phyloP scores from a whole-genome alignment of 2,888 invertebrate genomes.

The Dimorphilus gyrociliatus region DNA sequence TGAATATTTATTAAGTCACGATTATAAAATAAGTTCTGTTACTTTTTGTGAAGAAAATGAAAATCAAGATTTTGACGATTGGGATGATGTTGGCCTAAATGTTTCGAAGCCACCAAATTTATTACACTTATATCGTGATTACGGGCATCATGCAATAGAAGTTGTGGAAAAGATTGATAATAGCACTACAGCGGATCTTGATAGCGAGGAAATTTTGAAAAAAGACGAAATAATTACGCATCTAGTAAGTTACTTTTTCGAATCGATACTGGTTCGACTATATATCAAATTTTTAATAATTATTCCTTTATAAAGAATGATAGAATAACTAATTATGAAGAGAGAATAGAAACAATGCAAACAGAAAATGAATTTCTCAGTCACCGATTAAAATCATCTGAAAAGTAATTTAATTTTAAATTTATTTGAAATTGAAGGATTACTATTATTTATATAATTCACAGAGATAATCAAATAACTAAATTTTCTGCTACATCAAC shows the following conservation, averaged over 20 bases:
- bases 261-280: background rate
- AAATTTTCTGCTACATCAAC: conserved; percentile 6
- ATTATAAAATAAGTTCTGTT: conserved; percentile 69
- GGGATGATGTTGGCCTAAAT: conserved; percentile 77
- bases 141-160: conserved; percentile 24
- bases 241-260: no score
- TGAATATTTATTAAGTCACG: conserved; percentile 59
- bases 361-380: conserved; percentile 13
- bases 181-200: conserved; percentile 17
- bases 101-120: conserved; percentile 62
- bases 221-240: conserved; percentile 14
- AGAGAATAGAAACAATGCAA: conserved; percentile 12
- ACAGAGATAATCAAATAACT: background rate
- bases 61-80: conserved; percentile 75
- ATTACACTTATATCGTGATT: conserved; percentile 40
- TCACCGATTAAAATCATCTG: conserved; percentile 14
- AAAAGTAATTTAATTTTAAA: conserved; percentile 10
- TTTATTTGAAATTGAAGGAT: background rate
- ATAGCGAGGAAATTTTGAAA: conserved; percentile 9
- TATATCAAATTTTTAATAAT: background rate
- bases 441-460: background rate
- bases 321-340: conserved; percentile 15
- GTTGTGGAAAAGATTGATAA: conserved; percentile 15
- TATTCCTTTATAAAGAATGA: conserved; percentile 7
- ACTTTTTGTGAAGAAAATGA: conserved; percentile 81